These are phyloP conservation scores for Rhimphoctona megacephalus DNA, from an alignment of 2,888 invertebrate species.

Conservation along the genomic window DNA sequence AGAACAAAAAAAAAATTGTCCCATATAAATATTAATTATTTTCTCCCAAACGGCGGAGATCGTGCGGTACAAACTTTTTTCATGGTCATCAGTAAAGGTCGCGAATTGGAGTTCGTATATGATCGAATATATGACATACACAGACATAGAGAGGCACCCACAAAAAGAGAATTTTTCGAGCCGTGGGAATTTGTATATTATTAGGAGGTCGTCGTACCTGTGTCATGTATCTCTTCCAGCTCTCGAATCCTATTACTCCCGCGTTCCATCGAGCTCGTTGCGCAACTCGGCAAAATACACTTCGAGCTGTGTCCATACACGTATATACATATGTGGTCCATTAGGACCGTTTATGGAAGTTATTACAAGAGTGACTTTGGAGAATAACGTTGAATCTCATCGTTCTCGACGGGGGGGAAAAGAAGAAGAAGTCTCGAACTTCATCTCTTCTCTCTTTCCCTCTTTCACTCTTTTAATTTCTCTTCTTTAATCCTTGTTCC, in stretches of 20 bases:
- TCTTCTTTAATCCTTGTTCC: background rate
- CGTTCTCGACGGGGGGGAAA: constrained; percentile 79
- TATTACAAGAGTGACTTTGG: constrained; percentile 83
- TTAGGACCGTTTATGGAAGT: constrained; percentile 76
- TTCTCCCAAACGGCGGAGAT: background rate
- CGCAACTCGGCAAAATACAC: constrained; percentile 68
- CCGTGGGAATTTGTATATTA: constrained; percentile 60
- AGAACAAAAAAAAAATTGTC: background rate
- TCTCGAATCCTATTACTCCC: constrained; percentile 56
- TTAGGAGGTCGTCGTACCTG: constrained; percentile 56
- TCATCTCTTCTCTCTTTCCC: constrained; percentile 34
- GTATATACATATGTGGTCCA: constrained; percentile 67
- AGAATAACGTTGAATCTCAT: constrained; percentile 78
- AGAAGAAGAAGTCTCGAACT: constrained; percentile 64
- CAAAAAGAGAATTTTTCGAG: constrained; percentile 30
- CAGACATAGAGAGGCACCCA: background rate
- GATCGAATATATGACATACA: constrained; percentile 31
- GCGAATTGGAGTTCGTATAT: constrained; percentile 18
- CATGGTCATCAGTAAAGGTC: background rate
- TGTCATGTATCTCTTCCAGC: constrained; percentile 42
- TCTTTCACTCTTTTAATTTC: background rate
- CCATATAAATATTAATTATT: constrained; percentile 14
- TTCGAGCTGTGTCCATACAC: constrained; percentile 21
- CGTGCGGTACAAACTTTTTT: constrained; percentile 11
- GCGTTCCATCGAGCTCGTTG: constrained; percentile 56